Evolutionary conservation across 2,797 vertebrate species (phyloP), one percentile per base, ranked within the genome.

Genomic region (Eulemur mongoz): DNA sequence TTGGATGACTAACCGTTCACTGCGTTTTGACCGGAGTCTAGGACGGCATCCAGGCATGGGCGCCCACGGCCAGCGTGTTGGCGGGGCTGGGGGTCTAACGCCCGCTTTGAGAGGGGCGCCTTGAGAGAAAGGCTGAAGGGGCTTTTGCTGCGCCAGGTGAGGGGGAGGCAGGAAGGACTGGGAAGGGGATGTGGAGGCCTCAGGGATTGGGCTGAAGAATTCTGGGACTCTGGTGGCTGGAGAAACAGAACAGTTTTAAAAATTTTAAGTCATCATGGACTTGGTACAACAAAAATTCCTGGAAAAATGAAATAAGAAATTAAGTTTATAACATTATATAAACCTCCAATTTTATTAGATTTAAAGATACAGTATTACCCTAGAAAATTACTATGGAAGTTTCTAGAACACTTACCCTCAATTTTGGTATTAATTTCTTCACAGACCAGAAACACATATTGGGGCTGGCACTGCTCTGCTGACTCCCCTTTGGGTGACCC

Each of bases 221-320:
- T 40, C 50, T 65, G 22, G 35, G 23, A 65, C 54, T 69, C 30
- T 32, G 15, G 14, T 84, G 23, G n/a, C 6, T 14, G 5, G 50
- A 75, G n/a, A 69, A 40, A 80, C 4, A 75, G 59, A 89, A 61
- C 2, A 4, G 13, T 52, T 63, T 50, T 45, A 30, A 20, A 86
- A 63, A 45, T 38, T 79, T 73, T 61, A 80, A 79, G 17, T 69
- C 30, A n/a, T 75, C 27, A 0, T 65, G 23, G 57, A 75, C 38
- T 87, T 87, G 15, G 5, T 61, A 69, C 2, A 32, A 23, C 83
- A 75, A 59, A 89, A 84, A 54, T 22, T 35, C 38, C 30, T 76
- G 76, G 73, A 27, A 93, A 89, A 80, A 45, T 70, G n/a, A 91
- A 73, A 83, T 85, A 1, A 48, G 73, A 75, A 76, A 54, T 5